These are phyloP conservation scores for Tetheella fluctuosa DNA, from an alignment of 2,888 invertebrate genomes.

Conservation along the genomic window DNA sequence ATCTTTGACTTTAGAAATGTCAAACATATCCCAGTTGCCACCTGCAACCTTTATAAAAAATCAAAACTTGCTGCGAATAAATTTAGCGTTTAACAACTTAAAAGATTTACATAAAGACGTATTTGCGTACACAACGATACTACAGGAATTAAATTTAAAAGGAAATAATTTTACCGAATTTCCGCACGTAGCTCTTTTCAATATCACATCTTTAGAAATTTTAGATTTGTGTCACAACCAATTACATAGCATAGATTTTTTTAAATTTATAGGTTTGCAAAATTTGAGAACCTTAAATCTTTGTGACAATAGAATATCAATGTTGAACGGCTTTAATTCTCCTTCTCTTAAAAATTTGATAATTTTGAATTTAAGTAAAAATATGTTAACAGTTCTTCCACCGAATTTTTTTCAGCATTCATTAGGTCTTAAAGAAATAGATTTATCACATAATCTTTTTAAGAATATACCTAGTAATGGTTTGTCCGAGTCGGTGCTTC, in stretches of 20 bases:
- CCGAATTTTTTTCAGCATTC: conserved; percentile 92
- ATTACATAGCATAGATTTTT: conserved; percentile 89
- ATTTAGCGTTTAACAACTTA: conserved; percentile 89
- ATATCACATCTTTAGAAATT: conserved; percentile 89
- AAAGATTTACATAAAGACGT: conserved; percentile 87
- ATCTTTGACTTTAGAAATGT: conserved; percentile 87
- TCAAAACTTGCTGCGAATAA: conserved; percentile 89
- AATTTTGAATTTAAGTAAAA: conserved; percentile 90
- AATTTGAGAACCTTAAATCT: conserved; percentile 90
- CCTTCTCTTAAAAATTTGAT: conserved; percentile 89
- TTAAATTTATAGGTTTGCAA: conserved; percentile 89
- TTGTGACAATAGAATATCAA: conserved; percentile 89
- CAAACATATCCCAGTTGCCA: conserved; percentile 88
- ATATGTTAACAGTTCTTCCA: conserved; percentile 89
- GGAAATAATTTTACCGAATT: conserved; percentile 89
- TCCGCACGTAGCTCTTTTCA: conserved; percentile 91
- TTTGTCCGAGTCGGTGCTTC: conserved; percentile 89
- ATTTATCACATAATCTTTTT: conserved; percentile 91
- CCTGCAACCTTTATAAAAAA: conserved; percentile 89
- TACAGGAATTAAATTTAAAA: conserved; percentile 90
- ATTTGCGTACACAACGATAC: conserved; percentile 89
- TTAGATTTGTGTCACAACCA: conserved; percentile 88
- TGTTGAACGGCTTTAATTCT: conserved; percentile 90
- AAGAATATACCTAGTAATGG: conserved; percentile 91
- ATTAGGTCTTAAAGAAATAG: conserved; percentile 88